Evolutionary conservation across 2,113 vertebrate genomes (phyloP).

Genomic region (Anas platyrhynchos): DNA sequence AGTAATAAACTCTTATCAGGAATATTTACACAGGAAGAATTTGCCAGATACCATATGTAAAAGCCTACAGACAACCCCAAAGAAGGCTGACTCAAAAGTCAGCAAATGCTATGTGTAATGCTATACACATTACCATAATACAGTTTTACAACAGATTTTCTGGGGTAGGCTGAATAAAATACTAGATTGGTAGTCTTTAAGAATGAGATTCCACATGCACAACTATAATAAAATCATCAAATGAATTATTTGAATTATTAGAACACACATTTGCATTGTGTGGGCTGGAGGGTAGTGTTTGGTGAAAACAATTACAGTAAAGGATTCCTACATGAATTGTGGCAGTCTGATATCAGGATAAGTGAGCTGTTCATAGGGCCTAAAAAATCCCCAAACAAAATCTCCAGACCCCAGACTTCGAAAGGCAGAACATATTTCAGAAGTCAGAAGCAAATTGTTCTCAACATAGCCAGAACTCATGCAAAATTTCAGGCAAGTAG

Average conservation of each 20-base stretch:
- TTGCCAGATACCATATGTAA: neutral
- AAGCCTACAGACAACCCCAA: neutral
- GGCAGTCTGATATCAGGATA: neutral
- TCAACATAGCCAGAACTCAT: neutral
- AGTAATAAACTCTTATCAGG: constrained; percentile 11
- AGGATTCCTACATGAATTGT: constrained; percentile 8
- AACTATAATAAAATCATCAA: constrained; percentile 6
- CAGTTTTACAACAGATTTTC: neutral
- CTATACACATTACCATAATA: neutral
- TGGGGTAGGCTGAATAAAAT: neutral
- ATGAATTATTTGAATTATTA: neutral
- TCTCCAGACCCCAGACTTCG: neutral
- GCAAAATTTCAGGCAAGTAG: neutral
- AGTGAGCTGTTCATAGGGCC: neutral
- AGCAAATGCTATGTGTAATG: neutral
- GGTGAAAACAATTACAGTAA: constrained; percentile 22
- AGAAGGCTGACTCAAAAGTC: neutral
- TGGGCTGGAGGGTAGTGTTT: neutral
- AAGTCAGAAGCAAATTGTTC: neutral
- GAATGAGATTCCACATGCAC: neutral
- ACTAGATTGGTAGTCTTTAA: constrained; percentile 17
- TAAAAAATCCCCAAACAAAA: neutral
- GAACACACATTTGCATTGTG: neutral
- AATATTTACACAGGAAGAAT: constrained; percentile 37
- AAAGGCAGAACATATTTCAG: neutral